Conservation (phyloP, 2,113 vertebrate species). For the Columbina picui region DNA sequence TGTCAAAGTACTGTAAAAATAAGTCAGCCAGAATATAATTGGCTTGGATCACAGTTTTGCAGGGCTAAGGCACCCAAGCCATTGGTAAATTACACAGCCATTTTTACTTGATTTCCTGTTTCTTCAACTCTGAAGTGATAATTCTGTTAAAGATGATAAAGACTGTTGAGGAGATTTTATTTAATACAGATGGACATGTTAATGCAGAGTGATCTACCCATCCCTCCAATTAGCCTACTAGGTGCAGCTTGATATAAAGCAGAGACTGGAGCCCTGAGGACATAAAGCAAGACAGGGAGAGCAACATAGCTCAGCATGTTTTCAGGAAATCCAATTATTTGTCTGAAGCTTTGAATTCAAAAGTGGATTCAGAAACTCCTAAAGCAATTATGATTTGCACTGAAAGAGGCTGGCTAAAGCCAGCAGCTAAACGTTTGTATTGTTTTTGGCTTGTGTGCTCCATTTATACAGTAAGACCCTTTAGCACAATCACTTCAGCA, state of each 20-base stretch:
- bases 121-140: constrained; percentile 60
- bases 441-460: constrained; percentile 68
- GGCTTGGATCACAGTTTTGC: constrained; percentile 60
- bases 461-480: constrained; percentile 42
- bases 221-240: constrained; percentile 71
- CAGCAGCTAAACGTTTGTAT: constrained; percentile 75
- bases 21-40: constrained; percentile 71
- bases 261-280: constrained; percentile 77
- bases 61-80: neutral
- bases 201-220: constrained; percentile 71
- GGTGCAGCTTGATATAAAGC: constrained; percentile 76
- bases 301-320: constrained; percentile 88
- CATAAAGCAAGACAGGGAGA: constrained; percentile 80
- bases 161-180: constrained; percentile 58
- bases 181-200: constrained; percentile 74
- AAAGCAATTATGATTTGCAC: constrained; percentile 82
- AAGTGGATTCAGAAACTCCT: constrained; percentile 84
- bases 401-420: constrained; percentile 66
- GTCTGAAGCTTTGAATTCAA: constrained; percentile 86
- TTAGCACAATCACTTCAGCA: constrained; percentile 55
- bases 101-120: constrained; percentile 64
- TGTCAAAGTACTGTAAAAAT: constrained; percentile 69
- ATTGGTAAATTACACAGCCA: constrained; percentile 42
- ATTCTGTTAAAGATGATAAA: constrained; percentile 62
- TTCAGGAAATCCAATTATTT: constrained; percentile 88